Conservation (phyloP, 2,113 vertebrate genomes). For the Pelecanus crispus region DNA sequence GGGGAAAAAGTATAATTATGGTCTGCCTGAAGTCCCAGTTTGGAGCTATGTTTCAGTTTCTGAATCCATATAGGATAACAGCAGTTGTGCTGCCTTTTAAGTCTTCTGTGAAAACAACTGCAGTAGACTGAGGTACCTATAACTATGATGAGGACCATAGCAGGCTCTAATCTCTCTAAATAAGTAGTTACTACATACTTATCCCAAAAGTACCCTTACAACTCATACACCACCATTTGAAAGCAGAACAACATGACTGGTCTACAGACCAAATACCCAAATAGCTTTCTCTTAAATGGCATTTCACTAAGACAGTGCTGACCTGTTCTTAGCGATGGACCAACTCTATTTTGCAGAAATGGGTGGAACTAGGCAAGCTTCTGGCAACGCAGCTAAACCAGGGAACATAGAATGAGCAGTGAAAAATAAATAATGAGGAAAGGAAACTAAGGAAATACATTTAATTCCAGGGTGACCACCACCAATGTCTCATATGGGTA, state of each 20-base stretch:
- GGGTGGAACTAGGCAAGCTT: background rate
- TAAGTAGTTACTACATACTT: background rate
- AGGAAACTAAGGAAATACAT: background rate
- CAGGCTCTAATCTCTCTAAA: background rate
- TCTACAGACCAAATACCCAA: background rate
- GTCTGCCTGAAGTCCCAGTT: background rate
- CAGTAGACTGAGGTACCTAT: background rate
- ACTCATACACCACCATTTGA: background rate
- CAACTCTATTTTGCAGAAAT: background rate
- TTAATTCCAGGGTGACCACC: background rate
- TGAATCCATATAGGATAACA: background rate
- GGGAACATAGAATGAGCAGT: background rate
- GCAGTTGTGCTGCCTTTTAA: background rate
- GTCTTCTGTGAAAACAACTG: background rate
- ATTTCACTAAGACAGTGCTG: background rate
- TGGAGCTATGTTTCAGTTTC: background rate
- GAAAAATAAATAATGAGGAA: background rate
- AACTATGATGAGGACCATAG: background rate
- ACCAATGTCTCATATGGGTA: background rate
- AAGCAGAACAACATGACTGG: background rate
- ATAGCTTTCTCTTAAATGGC: background rate
- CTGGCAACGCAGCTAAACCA: background rate
- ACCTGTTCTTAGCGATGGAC: background rate
- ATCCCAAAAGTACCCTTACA: background rate
- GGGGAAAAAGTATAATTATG: background rate